These are phyloP conservation scores for Pristionchus entomophagus DNA, from an alignment of 2,888 invertebrate genomes.

Conservation along the genomic window DNA sequence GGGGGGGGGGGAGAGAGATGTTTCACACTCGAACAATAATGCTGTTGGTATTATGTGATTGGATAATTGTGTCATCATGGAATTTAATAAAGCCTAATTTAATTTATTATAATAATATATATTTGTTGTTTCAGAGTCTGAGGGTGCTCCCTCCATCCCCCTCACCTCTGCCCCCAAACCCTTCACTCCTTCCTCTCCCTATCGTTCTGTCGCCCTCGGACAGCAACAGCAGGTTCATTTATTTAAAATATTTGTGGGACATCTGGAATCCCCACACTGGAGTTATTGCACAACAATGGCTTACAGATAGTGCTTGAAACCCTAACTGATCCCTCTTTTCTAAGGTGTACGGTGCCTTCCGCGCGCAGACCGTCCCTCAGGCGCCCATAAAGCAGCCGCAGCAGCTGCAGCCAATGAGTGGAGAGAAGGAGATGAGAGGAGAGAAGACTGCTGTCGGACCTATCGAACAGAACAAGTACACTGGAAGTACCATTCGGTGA, in stretches of 20 bases:
- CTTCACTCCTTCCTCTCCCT: conserved; percentile 14
- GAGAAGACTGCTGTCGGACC: background rate
- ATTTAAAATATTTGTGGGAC: too few relatives aligned
- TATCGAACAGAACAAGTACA: conserved; percentile 21
- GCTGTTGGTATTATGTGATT: too few relatives aligned
- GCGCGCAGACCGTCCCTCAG: background rate
- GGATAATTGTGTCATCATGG: too few relatives aligned
- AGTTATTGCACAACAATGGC: too few relatives aligned
- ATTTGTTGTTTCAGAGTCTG: background rate
- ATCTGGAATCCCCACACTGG: too few relatives aligned
- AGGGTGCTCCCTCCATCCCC: background rate
- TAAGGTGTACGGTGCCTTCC: conserved; percentile 13
- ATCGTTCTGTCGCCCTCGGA: conserved; percentile 13
- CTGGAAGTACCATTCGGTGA: conserved; percentile 47
- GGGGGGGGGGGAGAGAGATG: too few relatives aligned
- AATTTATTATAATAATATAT: background rate
- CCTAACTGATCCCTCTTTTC: too few relatives aligned
- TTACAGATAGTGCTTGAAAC: too few relatives aligned
- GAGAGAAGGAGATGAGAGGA: background rate
- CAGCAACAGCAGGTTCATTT: conserved; percentile 11
- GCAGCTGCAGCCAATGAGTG: background rate
- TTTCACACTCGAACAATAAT: too few relatives aligned
- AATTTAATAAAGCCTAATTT: too few relatives aligned
- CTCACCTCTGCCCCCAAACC: conserved; percentile 13
- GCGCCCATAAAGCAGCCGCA: background rate